A percentile compares a stretch with the other conserved stretches of the same genome.
Conservation (phyloP, 2,888 invertebrate genomes). For the Myathropa florea region DNA sequence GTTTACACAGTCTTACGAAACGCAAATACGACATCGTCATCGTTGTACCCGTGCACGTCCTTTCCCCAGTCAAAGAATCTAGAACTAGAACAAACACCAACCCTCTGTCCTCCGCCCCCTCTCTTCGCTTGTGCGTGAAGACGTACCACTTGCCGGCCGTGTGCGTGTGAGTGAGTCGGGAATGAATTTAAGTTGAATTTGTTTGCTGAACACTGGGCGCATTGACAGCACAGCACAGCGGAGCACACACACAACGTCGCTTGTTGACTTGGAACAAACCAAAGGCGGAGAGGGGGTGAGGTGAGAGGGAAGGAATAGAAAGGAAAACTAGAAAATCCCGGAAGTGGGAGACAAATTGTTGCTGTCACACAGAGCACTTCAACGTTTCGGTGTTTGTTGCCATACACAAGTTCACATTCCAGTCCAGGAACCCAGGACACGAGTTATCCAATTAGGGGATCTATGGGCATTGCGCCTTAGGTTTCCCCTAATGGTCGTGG, state of each 20-base stretch:
- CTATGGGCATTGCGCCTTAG: constrained; percentile 50
- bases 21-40: constrained; percentile 51
- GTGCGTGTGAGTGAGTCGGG: constrained; percentile 1
- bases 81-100: constrained; percentile 24
- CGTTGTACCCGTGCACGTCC: not conserved
- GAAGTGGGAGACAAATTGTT: constrained; percentile 69
- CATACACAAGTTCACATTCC: constrained; percentile 54
- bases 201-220: constrained; percentile 46
- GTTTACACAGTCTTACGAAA: constrained; percentile 45
- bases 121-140: not conserved
- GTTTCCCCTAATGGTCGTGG: constrained; percentile 3
- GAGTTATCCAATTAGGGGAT: constrained; percentile 67
- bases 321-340: constrained; percentile 30
- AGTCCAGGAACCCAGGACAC: constrained; percentile 59
- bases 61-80: constrained; percentile 21
- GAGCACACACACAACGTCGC: too few species aligned
- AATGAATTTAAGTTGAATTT: constrained; percentile 66
- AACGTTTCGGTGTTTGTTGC: constrained; percentile 45
- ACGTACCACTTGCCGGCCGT: not conserved
- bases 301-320: not conserved
- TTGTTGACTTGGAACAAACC: not conserved
- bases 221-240: constrained; percentile 20
- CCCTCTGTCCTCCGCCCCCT: constrained; percentile 10
- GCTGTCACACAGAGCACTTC: constrained; percentile 62
- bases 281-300: not conserved